Conservation (phyloP, 1,140 invertebrate species). For the Brachionus angularis region DNA sequence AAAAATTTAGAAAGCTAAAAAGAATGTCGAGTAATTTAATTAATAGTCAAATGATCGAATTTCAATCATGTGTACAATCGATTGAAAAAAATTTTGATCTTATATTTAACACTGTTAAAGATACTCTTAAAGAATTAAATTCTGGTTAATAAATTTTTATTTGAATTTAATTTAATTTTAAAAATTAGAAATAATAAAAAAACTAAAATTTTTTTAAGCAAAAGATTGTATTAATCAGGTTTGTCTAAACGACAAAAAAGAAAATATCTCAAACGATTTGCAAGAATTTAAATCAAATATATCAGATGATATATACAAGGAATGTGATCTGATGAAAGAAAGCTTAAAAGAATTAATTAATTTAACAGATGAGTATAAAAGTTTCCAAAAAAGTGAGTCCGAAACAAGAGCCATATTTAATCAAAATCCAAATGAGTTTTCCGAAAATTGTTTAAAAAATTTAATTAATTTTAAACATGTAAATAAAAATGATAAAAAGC, state of each 20-base stretch:
- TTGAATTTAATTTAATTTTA: not conserved
- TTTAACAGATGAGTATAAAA: not conserved
- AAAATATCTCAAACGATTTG: not conserved
- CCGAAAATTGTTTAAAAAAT: slow-evolving; percentile 11
- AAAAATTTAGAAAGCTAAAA: too few species aligned
- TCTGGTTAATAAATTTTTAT: not conserved
- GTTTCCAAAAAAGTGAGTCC: slow-evolving; percentile 11
- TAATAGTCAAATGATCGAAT: slow-evolving; percentile 27
- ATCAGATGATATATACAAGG: not conserved
- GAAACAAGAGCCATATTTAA: slow-evolving; percentile 18
- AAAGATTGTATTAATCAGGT: not conserved
- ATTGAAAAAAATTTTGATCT: slow-evolving; percentile 23
- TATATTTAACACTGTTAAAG: not conserved
- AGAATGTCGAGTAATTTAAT: too few species aligned
- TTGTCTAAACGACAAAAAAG: not conserved
- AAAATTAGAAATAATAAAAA: not conserved
- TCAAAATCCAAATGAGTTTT: slow-evolving; percentile 1
- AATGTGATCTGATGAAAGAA: not conserved
- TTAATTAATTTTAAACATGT: not conserved
- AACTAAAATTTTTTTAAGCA: not conserved
- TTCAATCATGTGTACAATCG: not conserved
- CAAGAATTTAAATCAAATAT: not conserved
- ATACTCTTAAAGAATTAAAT: not conserved
- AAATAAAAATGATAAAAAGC: not conserved
- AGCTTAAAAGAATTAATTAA: not conserved